These are phyloP conservation scores for Phragmatobia fuliginosa DNA, from an alignment of 2,888 invertebrate genomes.

Conservation along the genomic window DNA sequence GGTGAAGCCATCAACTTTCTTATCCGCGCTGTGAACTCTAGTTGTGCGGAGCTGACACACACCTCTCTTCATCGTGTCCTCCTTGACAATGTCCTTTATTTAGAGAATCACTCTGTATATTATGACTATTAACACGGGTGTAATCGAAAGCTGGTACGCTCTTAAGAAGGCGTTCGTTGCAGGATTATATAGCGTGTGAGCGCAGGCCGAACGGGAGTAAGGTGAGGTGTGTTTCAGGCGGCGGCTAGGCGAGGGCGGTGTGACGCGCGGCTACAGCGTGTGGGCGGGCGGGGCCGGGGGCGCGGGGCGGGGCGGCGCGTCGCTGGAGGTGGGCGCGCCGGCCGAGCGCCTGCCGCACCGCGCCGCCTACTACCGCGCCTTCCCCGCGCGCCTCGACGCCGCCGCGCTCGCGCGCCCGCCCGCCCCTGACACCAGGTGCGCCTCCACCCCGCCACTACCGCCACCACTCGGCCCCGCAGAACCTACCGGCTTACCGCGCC, in stretches of 20 bases:
- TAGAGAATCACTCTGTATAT: no score
- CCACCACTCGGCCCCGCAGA: neutral
- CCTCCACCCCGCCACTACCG: constrained; percentile 20
- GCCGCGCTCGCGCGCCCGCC: constrained; percentile 77
- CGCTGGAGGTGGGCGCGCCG: constrained; percentile 93
- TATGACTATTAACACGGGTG: neutral
- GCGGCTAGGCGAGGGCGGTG: constrained; percentile 78
- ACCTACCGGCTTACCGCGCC: neutral
- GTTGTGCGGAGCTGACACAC: no score
- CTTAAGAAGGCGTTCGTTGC: no score
- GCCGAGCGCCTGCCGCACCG: constrained; percentile 92
- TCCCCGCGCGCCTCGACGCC: constrained; percentile 95
- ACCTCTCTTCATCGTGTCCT: no score
- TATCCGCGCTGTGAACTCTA: no score
- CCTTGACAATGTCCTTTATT: no score
- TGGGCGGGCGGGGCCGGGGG: constrained; percentile 85
- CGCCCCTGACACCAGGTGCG: constrained; percentile 78
- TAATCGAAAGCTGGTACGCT: no score
- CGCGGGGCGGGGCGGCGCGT: constrained; percentile 59
- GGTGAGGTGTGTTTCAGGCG: constrained; percentile 68
- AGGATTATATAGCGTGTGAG: no score
- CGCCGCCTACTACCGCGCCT: constrained; percentile 91
- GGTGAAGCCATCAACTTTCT: no score
- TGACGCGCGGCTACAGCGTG: constrained; percentile 79
- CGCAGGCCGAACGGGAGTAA: constrained; percentile 24